Evolutionary conservation across 1,140 invertebrate genomes (phyloP).

Genomic region (Drosophila ogumai): DNA sequence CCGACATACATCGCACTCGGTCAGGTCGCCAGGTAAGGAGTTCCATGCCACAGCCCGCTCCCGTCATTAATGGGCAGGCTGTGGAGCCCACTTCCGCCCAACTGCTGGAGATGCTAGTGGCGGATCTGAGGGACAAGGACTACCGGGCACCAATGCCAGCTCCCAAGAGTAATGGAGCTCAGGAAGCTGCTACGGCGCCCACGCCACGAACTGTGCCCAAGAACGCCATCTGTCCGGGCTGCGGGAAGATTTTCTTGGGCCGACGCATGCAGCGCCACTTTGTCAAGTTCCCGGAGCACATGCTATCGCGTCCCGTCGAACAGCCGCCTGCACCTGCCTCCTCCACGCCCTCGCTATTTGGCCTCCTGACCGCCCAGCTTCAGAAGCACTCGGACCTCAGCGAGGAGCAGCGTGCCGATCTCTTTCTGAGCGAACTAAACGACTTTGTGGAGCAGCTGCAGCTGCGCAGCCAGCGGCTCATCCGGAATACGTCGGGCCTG

Average conservation of each 20-base stretch:
- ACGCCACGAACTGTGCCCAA: slow-evolving; percentile 55
- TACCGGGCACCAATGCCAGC: slow-evolving; percentile 46
- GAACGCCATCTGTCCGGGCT: slow-evolving; percentile 73
- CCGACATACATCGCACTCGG: slow-evolving; percentile 50
- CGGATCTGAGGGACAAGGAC: slow-evolving; percentile 65
- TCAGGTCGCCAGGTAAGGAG: slow-evolving; percentile 61
- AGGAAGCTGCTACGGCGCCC: background rate
- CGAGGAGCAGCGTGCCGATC: slow-evolving; percentile 81
- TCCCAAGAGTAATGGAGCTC: background rate
- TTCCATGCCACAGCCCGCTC: slow-evolving; percentile 37
- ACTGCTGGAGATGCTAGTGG: slow-evolving; percentile 42
- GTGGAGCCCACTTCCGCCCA: slow-evolving; percentile 35
- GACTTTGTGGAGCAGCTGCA: slow-evolving; percentile 81
- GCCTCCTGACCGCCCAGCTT: slow-evolving; percentile 65
- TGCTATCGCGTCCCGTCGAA: slow-evolving; percentile 30
- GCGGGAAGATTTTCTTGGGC: slow-evolving; percentile 79
- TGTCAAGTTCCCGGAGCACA: slow-evolving; percentile 78
- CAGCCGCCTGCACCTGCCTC: slow-evolving; percentile 6
- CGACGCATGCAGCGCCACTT: slow-evolving; percentile 75
- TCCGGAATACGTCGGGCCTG: slow-evolving; percentile 78
- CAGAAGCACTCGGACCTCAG: slow-evolving; percentile 66
- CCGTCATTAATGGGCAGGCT: background rate
- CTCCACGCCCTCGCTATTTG: slow-evolving; percentile 60
- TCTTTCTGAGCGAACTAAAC: slow-evolving; percentile 75
- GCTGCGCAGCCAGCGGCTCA: slow-evolving; percentile 74